Base-by-base conservation (phyloP, 2,797 vertebrate genomes). In the Allobates femoralis region DNA sequence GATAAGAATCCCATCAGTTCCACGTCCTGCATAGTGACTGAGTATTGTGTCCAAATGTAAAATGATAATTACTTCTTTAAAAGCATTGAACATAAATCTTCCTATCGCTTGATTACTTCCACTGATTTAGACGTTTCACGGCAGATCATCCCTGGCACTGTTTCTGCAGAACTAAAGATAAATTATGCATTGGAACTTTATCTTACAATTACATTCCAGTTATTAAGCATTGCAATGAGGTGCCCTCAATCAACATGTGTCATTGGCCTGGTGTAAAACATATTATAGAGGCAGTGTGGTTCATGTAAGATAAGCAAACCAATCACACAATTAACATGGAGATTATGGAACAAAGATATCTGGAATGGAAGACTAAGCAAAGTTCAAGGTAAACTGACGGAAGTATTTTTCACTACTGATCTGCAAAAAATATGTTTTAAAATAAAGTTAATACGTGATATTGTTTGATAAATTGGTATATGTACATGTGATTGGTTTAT, bases 191-290 rank as follows among this genome's bases (percentile, higher is more conserved):
- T 84, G 86, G 82, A 85, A 84, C 77, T 84, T 84, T 88, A 88
- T 88, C 77, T 88, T 55, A 58, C 56, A 81, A 85, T 88, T 84
- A 88, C 82, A 84, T 88, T 88, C 82, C 77, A 88, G 77, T 88
- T 88, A 85, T 88, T 88, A 81, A 56, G 82, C 78, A 81, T 80
- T 66, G 79, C 85, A 86, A 76, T 85, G 77, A 66, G 67, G 28
- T 85, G 86, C 86, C 86, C 86, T 88, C 82, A 88, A 88, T 88
- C 86, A 88, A 88, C 86, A 85, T 76, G 77, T 85, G 69, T 81
- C 82, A 76, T 56, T 76, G 82, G 86, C 82, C 86, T 51, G 30
- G 55, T 84, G 86, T 87, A 87, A 84, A 84, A 87, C 78, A 84
- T 85, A 88, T 81, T 73, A 69, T 56, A 55, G 69, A 85, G 58